A percentile compares a stretch with the other conserved stretches of the same genome.
These are phyloP conservation scores for Thalassoma bifasciatum DNA, from an alignment of 2,113 vertebrate species.

Conservation along the genomic window DNA sequence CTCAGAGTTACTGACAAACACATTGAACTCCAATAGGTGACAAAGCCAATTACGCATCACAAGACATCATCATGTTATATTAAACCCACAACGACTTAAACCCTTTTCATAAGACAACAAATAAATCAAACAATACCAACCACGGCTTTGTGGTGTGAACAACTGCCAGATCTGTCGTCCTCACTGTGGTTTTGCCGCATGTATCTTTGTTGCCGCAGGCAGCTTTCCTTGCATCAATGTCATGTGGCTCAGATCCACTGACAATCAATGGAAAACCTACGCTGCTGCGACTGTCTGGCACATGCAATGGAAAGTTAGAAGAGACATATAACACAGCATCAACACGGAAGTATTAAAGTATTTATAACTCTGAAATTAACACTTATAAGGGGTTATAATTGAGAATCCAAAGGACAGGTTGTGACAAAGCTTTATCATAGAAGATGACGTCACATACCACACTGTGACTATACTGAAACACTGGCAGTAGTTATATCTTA, in stretches of 20 bases:
- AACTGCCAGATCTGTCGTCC: neutral
- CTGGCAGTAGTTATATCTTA: neutral
- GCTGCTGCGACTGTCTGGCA: slow-evolving; percentile 48
- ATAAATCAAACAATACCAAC: neutral
- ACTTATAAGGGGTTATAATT: slow-evolving; percentile 2
- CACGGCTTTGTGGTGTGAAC: neutral
- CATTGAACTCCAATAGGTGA: slow-evolving; percentile 77
- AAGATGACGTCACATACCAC: neutral
- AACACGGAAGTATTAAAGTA: slow-evolving; percentile 6
- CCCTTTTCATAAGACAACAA: neutral
- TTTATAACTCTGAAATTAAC: slow-evolving; percentile 13
- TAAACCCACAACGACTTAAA: neutral
- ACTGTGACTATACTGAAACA: neutral
- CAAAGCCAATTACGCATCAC: slow-evolving; percentile 38
- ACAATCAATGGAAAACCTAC: slow-evolving; percentile 60
- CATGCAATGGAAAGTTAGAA: slow-evolving; percentile 66
- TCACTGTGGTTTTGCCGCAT: slow-evolving; percentile 8
- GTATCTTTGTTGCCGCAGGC: slow-evolving; percentile 46
- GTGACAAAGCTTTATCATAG: slow-evolving; percentile 32
- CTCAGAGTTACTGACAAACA: slow-evolving; percentile 69
- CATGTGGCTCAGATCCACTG: slow-evolving; percentile 53
- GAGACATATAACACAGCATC: slow-evolving; percentile 13
- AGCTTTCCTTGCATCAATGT: slow-evolving; percentile 67
- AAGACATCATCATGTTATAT: slow-evolving; percentile 7
- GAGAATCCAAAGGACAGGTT: slow-evolving; percentile 28